Conservation (phyloP, 2,113 vertebrate genomes). For the Neolamprologus longior region DNA sequence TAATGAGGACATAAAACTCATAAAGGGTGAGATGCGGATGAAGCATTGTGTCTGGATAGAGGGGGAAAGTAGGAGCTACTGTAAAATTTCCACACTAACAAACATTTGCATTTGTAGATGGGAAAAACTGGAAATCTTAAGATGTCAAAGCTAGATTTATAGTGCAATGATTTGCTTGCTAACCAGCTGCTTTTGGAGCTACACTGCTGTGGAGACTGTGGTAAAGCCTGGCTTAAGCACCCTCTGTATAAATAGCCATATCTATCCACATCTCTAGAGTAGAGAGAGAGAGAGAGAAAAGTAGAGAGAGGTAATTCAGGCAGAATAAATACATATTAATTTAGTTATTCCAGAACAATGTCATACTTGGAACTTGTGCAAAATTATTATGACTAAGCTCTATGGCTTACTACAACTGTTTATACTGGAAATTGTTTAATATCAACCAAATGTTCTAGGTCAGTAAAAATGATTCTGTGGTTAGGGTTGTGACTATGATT, state of each 20-base stretch:
- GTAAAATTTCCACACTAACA: not conserved
- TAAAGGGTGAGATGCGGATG: not conserved
- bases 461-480: constrained; percentile 10
- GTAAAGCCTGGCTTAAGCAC: not conserved
- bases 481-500: not conserved
- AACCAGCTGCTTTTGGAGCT: constrained; percentile 20
- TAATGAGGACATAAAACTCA: constrained; percentile 15
- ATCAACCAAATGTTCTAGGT: constrained; percentile 29
- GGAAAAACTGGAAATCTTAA: constrained; percentile 3
- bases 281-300: not conserved
- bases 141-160: constrained; percentile 25
- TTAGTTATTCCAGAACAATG: not conserved
- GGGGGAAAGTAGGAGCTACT: not conserved
- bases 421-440: constrained; percentile 25
- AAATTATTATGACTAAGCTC: not conserved
- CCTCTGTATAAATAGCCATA: not conserved
- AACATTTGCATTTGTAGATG: not conserved
- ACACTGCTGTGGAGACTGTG: not conserved
- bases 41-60: not conserved
- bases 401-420: not conserved
- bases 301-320: not conserved
- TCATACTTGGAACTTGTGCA: not conserved
- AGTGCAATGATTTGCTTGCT: constrained; percentile 8
- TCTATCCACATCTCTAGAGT: not conserved
- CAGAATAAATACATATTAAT: not conserved